Percentiles rank a stretch among this genome's conserved stretches.
These are phyloP conservation scores for Peromyscus eremicus DNA, from an alignment of 2,797 vertebrate species.

Conservation along the genomic window DNA sequence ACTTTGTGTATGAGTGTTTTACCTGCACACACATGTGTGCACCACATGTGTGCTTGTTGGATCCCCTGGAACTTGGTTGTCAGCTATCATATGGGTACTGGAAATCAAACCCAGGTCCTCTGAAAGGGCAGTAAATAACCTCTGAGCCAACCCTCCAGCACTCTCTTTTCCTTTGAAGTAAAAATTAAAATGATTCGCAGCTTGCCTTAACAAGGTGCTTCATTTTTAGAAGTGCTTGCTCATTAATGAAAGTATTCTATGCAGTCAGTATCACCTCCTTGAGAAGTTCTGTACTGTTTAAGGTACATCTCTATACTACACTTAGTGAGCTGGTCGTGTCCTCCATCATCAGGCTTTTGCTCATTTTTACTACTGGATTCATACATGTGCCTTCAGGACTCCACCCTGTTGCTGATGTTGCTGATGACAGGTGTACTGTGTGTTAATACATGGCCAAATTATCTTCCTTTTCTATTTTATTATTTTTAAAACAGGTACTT, in stretches of 20 bases:
- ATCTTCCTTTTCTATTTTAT: not conserved
- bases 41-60: not conserved
- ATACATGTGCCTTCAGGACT: not conserved
- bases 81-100: not conserved
- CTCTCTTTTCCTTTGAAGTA: not conserved
- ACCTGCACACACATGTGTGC: not conserved
- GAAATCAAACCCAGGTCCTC: not conserved
- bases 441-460: not conserved
- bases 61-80: not conserved
- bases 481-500: not conserved
- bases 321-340: not conserved
- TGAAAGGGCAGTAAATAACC: not conserved
- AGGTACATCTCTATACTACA: not conserved
- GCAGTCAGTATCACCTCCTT: not conserved
- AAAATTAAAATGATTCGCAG: not conserved
- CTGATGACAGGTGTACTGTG: not conserved
- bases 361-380: not conserved
- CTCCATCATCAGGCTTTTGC: not conserved
- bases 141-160: not conserved
- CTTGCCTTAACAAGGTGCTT: not conserved
- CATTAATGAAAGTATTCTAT: not conserved
- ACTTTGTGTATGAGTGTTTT: not conserved
- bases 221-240: constrained; percentile 6
- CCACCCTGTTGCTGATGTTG: not conserved
- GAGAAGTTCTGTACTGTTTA: not conserved